phyloP scores from a whole-genome alignment of 2,113 vertebrate genomes.

The Larimichthys crocea region DNA sequence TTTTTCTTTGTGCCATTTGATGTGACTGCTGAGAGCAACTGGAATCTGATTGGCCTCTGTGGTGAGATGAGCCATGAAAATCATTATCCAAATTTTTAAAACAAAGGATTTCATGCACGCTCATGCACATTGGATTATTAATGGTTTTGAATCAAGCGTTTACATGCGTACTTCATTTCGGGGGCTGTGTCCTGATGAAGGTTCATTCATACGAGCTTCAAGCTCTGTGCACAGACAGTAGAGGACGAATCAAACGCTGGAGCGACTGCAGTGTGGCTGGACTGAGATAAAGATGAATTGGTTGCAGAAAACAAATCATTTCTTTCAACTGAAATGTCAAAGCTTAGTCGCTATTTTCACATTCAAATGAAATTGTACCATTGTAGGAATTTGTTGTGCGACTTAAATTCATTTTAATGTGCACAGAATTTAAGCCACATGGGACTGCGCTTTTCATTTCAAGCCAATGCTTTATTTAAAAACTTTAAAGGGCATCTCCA shows the following conservation, averaged over 20 bases:
- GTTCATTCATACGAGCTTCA: neutral
- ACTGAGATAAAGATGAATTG: neutral
- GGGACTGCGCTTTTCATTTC: neutral
- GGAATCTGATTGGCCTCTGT: constrained; percentile 37
- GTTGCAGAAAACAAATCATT: neutral
- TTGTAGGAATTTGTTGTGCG: neutral
- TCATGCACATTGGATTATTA: neutral
- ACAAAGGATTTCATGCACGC: neutral
- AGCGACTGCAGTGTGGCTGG: neutral
- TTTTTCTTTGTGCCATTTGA: neutral
- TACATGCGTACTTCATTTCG: neutral
- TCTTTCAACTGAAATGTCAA: neutral
- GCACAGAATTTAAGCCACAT: neutral
- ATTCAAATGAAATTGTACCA: neutral
- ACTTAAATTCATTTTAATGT: neutral
- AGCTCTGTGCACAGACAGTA: neutral
- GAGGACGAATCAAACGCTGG: neutral
- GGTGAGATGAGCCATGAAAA: constrained; percentile 28
- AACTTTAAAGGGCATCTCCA: neutral
- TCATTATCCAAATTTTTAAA: neutral
- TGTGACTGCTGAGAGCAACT: constrained; percentile 32
- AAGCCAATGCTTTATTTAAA: neutral
- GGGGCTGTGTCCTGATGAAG: neutral
- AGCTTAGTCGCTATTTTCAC: neutral
- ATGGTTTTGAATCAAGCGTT: neutral